Conservation (phyloP, 2,888 invertebrate species). For the Coronaproctus castanopsis region DNA sequence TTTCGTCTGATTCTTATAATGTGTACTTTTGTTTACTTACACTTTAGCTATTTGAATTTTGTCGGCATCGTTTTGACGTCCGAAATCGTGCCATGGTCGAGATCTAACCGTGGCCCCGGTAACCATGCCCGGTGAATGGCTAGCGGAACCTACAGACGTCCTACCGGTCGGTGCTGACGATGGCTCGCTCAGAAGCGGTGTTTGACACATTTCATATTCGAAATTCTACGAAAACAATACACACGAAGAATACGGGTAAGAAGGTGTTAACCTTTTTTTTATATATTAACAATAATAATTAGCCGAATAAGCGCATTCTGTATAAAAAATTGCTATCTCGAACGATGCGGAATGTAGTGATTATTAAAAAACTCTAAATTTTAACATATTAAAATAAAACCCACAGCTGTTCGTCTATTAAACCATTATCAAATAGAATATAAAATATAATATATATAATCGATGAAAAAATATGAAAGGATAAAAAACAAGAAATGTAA, state of each 20-base stretch:
- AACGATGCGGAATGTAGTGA: too few species aligned
- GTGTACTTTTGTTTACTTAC: constrained; percentile 61
- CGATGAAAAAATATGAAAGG: too few species aligned
- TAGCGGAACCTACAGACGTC: constrained; percentile 18
- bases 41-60: constrained; percentile 95
- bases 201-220: constrained; percentile 74
- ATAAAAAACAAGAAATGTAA: too few species aligned
- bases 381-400: too few species aligned
- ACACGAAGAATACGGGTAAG: constrained; percentile 14
- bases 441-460: too few species aligned
- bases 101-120: constrained; percentile 34
- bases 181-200: constrained; percentile 22
- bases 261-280: neutral
- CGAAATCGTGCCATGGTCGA: constrained; percentile 85
- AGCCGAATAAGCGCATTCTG: too few species aligned
- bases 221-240: constrained; percentile 55
- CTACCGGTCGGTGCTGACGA: constrained; percentile 15
- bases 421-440: too few species aligned
- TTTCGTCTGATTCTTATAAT: too few species aligned
- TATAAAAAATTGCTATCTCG: too few species aligned
- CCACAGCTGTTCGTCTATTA: too few species aligned
- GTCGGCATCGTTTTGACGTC: constrained; percentile 79
- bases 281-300: too few species aligned
- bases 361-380: too few species aligned
- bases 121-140: constrained; percentile 17